Evolutionary conservation across 2,113 vertebrate species (phyloP).

Genomic region (Perccottus glenii): DNA sequence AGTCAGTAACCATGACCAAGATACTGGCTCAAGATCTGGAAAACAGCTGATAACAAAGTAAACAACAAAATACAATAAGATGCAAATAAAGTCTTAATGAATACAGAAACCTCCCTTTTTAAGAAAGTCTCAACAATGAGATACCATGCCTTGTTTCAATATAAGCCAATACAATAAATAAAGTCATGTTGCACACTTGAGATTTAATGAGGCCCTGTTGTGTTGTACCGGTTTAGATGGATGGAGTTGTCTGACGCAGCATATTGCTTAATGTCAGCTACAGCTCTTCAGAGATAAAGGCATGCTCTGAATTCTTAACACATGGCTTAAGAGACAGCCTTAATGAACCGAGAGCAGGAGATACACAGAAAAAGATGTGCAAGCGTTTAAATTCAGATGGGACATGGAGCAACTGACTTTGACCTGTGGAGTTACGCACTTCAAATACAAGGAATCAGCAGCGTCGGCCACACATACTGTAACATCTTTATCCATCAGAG

Average conservation of each 20-base stretch:
- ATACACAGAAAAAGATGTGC: constrained; percentile 14
- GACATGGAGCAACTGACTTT: constrained; percentile 15
- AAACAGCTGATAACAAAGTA: too few relatives aligned
- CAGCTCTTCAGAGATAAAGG: constrained; percentile 13
- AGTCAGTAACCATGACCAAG: too few relatives aligned
- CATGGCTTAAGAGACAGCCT: background rate
- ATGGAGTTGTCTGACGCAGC: background rate
- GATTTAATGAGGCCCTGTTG: background rate
- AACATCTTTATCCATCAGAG: constrained; percentile 16
- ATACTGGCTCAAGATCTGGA: too few relatives aligned
- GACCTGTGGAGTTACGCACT: constrained; percentile 31
- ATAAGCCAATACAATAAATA: too few relatives aligned
- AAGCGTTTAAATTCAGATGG: constrained; percentile 7
- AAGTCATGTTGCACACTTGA: too few relatives aligned
- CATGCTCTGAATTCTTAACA: constrained; percentile 10
- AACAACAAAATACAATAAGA: too few relatives aligned
- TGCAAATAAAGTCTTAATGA: too few relatives aligned
- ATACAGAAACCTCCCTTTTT: too few relatives aligned
- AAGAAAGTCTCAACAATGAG: too few relatives aligned
- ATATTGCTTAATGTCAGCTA: background rate
- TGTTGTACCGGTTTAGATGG: background rate
- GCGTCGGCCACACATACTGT: constrained; percentile 6
- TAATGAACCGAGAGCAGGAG: constrained; percentile 32
- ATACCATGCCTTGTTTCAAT: too few relatives aligned
- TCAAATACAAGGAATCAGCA: constrained; percentile 32